phyloP scores from a whole-genome alignment of 2,113 vertebrate genomes.

The Clarias magur region DNA sequence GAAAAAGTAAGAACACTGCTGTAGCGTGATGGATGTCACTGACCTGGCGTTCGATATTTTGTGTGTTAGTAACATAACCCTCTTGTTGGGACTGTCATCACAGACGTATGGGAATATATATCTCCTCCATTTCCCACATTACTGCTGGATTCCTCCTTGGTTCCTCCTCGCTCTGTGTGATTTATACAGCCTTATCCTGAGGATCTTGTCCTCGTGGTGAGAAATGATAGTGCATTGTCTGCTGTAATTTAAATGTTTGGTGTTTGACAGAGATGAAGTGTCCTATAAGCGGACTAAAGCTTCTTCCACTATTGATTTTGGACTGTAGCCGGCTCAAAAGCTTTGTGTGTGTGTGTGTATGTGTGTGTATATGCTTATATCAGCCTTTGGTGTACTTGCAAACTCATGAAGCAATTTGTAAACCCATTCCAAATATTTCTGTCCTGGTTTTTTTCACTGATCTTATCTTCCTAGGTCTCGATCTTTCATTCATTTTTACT shows the following conservation, averaged over 20 bases:
- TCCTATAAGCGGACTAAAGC: constrained; percentile 16
- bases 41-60: constrained; percentile 16
- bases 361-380: constrained; percentile 10
- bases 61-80: constrained; percentile 24
- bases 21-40: constrained; percentile 26
- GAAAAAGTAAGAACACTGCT: not conserved
- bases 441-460: not conserved
- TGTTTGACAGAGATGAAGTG: constrained; percentile 36
- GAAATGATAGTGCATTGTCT: constrained; percentile 18
- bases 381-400: not conserved
- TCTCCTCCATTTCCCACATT: constrained; percentile 27
- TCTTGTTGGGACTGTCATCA: constrained; percentile 22
- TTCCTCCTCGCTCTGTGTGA: constrained; percentile 28
- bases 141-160: constrained; percentile 16
- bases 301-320: constrained; percentile 38
- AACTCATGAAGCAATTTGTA: constrained; percentile 6
- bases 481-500: constrained; percentile 7
- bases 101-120: constrained; percentile 33
- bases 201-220: not conserved
- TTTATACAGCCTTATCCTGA: constrained; percentile 25
- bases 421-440: constrained; percentile 5
- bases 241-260: constrained; percentile 28
- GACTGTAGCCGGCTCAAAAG: not conserved
- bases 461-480: not conserved
- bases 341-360: constrained; percentile 10